Percentiles rank a stretch among this genome's conserved stretches.
These are phyloP conservation scores for Anodontia alba DNA, from an alignment of 2,888 invertebrate species.

Conservation along the genomic window DNA sequence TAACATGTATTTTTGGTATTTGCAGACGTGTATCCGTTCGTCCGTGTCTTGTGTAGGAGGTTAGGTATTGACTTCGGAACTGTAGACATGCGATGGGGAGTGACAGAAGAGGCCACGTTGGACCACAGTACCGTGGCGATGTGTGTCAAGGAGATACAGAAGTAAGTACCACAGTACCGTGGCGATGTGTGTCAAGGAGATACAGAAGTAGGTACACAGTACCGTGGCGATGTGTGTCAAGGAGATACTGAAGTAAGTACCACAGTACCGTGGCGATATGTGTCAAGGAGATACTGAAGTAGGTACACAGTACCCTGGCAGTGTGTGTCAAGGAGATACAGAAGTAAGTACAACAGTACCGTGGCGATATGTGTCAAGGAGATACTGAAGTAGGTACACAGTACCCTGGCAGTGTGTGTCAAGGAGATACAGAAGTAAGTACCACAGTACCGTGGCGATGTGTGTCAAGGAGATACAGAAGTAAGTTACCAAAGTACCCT, in stretches of 20 bases:
- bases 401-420: conserved; percentile 76
- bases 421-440: conserved; percentile 75
- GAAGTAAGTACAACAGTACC: conserved; percentile 73
- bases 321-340: conserved; percentile 80
- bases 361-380: conserved; percentile 73
- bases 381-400: conserved; percentile 71
- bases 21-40: conserved; percentile 57
- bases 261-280: conserved; percentile 74
- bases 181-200: conserved; percentile 80
- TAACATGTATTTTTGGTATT: no score
- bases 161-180: conserved; percentile 60
- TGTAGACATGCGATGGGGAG: conserved; percentile 80
- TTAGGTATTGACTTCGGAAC: conserved; percentile 63
- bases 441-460: conserved; percentile 72
- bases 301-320: conserved; percentile 69
- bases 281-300: conserved; percentile 72
- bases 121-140: conserved; percentile 74
- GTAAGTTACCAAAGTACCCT: conserved; percentile 71
- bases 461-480: conserved; percentile 73
- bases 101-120: conserved; percentile 70
- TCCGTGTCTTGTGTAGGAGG: conserved; percentile 46
- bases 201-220: conserved; percentile 74
- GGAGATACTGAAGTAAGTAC: conserved; percentile 74
- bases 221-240: conserved; percentile 78
- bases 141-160: conserved; percentile 72